These are phyloP conservation scores for Diceros bicornis DNA, from an alignment of 2,797 vertebrate genomes.

Conservation along the genomic window DNA sequence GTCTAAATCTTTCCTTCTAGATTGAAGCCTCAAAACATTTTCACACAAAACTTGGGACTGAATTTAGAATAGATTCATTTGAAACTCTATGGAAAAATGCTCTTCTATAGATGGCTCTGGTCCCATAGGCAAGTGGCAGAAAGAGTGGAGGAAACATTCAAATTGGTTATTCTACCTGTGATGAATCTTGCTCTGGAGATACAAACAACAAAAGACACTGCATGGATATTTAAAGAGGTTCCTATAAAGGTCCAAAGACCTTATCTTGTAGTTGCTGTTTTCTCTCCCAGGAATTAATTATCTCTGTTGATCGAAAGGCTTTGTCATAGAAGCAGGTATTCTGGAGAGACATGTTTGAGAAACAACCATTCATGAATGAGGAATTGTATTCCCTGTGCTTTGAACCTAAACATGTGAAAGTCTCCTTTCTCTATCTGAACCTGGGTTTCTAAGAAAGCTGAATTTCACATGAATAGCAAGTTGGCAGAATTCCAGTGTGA, in stretches of 20 bases:
- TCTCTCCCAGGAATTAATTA: constrained; percentile 56
- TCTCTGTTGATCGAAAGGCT: background rate
- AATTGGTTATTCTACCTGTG: fast-evolving
- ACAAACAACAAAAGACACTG: background rate
- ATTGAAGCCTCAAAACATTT: background rate
- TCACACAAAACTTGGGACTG: background rate
- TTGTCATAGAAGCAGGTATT: background rate
- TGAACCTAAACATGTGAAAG: background rate
- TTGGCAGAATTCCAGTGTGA: background rate
- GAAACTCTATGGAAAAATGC: background rate
- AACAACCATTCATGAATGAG: background rate
- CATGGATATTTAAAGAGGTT: background rate
- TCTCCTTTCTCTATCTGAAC: background rate
- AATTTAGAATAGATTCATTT: background rate
- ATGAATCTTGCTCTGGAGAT: background rate
- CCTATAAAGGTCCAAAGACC: background rate
- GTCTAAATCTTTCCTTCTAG: background rate
- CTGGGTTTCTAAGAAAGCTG: background rate
- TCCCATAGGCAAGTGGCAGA: background rate
- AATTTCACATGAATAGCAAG: background rate
- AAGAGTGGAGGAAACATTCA: background rate
- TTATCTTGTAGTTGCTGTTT: background rate
- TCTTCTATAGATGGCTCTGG: background rate
- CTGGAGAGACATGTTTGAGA: background rate
- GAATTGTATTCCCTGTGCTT: background rate